Conservation (phyloP, 2,113 vertebrate species). For the Rhynchomys soricoides region DNA sequence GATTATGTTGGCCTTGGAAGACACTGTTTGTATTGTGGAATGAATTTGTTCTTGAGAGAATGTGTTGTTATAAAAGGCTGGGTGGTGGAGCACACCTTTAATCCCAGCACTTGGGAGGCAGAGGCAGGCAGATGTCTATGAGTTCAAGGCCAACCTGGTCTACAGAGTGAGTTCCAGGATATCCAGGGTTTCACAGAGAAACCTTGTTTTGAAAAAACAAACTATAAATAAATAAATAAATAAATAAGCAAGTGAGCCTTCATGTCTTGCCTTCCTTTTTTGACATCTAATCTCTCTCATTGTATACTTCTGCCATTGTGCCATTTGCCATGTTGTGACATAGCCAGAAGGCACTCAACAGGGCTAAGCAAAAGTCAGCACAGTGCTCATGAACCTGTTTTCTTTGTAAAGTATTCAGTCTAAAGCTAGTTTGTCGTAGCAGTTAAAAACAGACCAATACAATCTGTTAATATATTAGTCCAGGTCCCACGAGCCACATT, state of each 20-base stretch:
- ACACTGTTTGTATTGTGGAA: neutral
- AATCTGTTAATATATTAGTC: slow-evolving; percentile 40
- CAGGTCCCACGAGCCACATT: neutral
- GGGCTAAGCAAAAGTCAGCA: neutral
- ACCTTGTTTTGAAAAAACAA: neutral
- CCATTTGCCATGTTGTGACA: neutral
- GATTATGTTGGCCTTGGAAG: neutral
- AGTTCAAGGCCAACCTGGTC: neutral
- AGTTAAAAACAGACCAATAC: neutral
- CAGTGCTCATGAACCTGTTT: neutral
- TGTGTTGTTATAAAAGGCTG: neutral
- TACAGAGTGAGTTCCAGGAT: neutral
- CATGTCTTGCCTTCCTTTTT: neutral
- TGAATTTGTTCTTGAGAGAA: neutral
- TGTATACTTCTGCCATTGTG: too few species aligned
- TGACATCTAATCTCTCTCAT: neutral
- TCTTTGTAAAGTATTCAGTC: neutral
- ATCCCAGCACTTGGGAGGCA: neutral
- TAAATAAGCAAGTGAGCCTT: neutral
- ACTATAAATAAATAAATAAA: neutral
- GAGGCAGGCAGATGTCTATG: neutral
- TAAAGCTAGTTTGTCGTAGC: neutral
- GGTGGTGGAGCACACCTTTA: neutral
- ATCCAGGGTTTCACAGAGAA: neutral
- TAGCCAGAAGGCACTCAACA: neutral